A percentile compares a stretch with the other conserved stretches of the same genome.
Conservation (phyloP, 2,888 invertebrate genomes). For the Leptinotarsa tumamoca region DNA sequence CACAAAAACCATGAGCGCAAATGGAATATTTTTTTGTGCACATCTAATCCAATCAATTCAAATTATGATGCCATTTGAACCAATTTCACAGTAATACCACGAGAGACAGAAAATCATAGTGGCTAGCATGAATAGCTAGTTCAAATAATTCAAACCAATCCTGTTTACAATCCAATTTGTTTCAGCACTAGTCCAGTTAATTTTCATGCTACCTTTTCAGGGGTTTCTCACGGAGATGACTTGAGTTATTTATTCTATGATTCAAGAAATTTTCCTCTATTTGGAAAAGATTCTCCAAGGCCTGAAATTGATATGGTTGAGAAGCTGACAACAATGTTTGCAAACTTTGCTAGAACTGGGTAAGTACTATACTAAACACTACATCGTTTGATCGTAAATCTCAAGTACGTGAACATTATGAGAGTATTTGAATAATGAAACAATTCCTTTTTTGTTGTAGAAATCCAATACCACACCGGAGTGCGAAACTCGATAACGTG, state of each 20-base stretch:
- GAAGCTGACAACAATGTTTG: slow-evolving; percentile 65
- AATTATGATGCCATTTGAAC: too few species aligned
- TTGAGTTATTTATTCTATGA: slow-evolving; percentile 68
- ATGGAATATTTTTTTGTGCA: too few species aligned
- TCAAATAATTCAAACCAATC: too few species aligned
- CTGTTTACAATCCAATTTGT: too few species aligned
- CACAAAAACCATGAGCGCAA: too few species aligned
- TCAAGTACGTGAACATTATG: too few species aligned
- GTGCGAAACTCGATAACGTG: slow-evolving; percentile 53
- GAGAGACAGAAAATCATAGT: too few species aligned
- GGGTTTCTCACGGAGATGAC: slow-evolving; percentile 69
- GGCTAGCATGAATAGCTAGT: too few species aligned
- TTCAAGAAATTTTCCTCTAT: slow-evolving; percentile 60
- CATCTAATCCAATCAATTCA: too few species aligned
- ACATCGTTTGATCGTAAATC: not conserved
- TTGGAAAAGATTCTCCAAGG: slow-evolving; percentile 60
- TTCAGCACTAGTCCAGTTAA: not conserved
- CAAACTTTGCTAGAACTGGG: slow-evolving; percentile 66
- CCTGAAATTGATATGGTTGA: slow-evolving; percentile 64
- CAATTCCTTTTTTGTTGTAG: slow-evolving; percentile 56
- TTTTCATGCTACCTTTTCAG: slow-evolving; percentile 52
- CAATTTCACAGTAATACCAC: too few species aligned
- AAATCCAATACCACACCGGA: slow-evolving; percentile 65
- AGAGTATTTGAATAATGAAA: not conserved
- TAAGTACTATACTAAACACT: not conserved